phyloP scores from a whole-genome alignment of 2,113 vertebrate species.

The Cephalopholis sonnerati region DNA sequence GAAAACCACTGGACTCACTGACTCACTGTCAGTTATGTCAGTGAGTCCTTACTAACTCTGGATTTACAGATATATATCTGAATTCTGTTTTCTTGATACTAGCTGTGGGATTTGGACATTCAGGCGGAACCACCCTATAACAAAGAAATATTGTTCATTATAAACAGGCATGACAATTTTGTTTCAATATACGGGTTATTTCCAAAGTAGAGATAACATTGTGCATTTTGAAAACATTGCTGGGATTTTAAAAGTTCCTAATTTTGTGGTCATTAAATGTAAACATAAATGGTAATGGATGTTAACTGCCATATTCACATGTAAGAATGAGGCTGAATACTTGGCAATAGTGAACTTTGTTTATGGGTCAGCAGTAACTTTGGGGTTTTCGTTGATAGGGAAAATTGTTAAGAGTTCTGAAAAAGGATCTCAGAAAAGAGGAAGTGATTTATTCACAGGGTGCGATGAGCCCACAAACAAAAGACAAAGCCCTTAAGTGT shows the following conservation, averaged over 20 bases:
- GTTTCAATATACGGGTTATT: not conserved
- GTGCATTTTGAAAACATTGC: not conserved
- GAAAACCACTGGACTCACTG: not conserved
- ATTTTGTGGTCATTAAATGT: not conserved
- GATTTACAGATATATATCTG: not conserved
- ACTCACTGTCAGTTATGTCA: not conserved
- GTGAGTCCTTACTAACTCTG: not conserved
- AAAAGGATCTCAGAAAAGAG: not conserved
- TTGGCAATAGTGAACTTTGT: not conserved
- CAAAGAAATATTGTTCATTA: no score
- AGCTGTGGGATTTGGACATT: not conserved
- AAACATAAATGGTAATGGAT: not conserved
- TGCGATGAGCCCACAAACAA: not conserved
- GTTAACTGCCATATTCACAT: not conserved
- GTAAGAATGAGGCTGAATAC: not conserved
- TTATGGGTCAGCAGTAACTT: not conserved
- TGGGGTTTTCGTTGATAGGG: not conserved
- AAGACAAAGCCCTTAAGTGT: constrained; percentile 12
- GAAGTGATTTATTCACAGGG: not conserved
- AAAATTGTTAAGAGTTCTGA: not conserved
- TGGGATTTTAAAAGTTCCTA: not conserved
- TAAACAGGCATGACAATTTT: not conserved
- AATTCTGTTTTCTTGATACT: constrained; percentile 6
- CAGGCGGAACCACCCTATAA: not conserved
- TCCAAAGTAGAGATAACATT: not conserved